These are phyloP conservation scores for Sepiola atlantica DNA, from an alignment of 2,888 invertebrate genomes.

Conservation along the genomic window DNA sequence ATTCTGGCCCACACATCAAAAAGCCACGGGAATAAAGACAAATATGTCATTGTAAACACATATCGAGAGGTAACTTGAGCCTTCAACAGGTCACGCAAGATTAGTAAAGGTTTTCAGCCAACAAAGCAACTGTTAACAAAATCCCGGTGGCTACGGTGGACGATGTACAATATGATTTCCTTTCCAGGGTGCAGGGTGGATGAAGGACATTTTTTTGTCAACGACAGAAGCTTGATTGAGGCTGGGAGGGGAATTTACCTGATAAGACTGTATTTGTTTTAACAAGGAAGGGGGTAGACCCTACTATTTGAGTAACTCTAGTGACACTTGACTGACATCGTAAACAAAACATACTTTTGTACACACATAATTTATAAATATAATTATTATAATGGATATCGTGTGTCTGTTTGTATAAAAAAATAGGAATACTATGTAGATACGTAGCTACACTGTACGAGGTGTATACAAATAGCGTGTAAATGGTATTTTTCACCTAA, in stretches of 20 bases:
- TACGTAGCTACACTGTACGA: too few species aligned
- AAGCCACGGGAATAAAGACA: background rate
- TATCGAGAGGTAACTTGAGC: background rate
- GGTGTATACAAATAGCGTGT: too few species aligned
- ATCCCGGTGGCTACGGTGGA: background rate
- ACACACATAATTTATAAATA: background rate
- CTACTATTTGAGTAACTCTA: background rate
- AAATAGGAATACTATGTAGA: too few species aligned
- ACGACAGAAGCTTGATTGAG: background rate
- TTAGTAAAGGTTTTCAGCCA: background rate
- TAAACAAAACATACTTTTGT: background rate
- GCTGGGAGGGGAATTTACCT: background rate
- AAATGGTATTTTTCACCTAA: too few species aligned
- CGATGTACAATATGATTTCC: background rate
- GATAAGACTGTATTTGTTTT: too few species aligned
- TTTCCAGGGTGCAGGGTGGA: background rate
- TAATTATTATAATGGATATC: background rate
- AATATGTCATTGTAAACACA: constrained; percentile 18
- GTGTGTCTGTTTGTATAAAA: too few species aligned
- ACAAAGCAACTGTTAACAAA: constrained; percentile 23
- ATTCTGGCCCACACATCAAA: background rate
- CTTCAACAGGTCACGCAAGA: background rate
- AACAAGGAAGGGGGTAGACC: background rate
- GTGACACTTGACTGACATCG: background rate
- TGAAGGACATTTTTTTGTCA: background rate